Base-by-base conservation (phyloP, 1,140 invertebrate genomes). In the Maconellicoccus hirsutus region DNA sequence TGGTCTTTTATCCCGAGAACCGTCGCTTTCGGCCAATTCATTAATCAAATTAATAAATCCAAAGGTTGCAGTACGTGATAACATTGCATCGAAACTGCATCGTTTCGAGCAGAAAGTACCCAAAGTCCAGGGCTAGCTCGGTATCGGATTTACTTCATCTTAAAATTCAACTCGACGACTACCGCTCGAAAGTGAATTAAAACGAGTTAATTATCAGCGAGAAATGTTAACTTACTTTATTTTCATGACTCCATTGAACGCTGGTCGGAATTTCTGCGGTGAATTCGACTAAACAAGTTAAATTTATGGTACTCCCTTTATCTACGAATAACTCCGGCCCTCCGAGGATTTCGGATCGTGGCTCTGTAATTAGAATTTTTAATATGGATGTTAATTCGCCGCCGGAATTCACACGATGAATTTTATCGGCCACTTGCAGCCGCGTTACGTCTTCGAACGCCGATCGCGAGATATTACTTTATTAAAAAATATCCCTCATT, bases 291-390 rank as follows among this genome's bases (percentile, higher is more conserved):
- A 91, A 83, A 79, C 92, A 94, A 0, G 91, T 93, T 69, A 94
- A 80, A 81, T 93, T 94, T 78, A 94, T 92, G 42, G 90, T 92
- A 74, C 90, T 92, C 59, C 90, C 90, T 75, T 87, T 86, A 80
- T 93, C 90, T 77, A 93, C 90, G 80, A 88, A 91, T 74, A 93
- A 77, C 75, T 92, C 89, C 0, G 88, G 85, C 22, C 88, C 90
- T 14, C 91, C 91, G 70, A 89, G 78, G 72, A 94, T 89, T 78
- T 90, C 87, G 1, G 91, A 92, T 74, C 90, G 87, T 27, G 91
- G 90, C 78, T 93, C 91, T 93, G 84, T 26, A 83, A 84, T 76
- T 74, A 74, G 77, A 70, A 27, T 70, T 70, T 52, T 52, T 52
- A 52, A 8, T 19, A 14, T 19, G n/a, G 3, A 52, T 52, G 42